phyloP scores from a whole-genome alignment of 2,113 vertebrate genomes.

The Aramus guarauna region DNA sequence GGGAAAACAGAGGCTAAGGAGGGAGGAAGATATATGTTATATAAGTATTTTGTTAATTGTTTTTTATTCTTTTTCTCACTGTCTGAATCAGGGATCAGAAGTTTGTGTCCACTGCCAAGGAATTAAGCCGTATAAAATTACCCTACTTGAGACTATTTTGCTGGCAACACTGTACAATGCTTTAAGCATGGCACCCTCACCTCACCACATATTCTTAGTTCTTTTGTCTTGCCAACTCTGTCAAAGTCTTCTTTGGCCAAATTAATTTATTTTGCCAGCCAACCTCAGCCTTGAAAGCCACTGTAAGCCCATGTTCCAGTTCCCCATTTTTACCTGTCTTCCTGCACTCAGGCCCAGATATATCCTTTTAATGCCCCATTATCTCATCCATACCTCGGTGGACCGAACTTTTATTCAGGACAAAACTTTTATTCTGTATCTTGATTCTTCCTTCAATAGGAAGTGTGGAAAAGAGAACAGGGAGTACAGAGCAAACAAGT shows the following conservation, averaged over 20 bases:
- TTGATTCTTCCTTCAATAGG: not conserved
- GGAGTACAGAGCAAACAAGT: not conserved
- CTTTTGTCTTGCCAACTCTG: not conserved
- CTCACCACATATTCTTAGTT: not conserved
- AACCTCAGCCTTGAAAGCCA: not conserved
- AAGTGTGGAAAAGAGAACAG: not conserved
- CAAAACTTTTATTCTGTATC: not conserved
- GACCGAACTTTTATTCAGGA: not conserved
- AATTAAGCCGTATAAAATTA: not conserved
- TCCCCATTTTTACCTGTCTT: not conserved
- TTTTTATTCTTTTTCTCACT: not conserved
- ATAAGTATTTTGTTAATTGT: not conserved
- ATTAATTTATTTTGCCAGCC: not conserved
- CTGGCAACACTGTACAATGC: accelerated
- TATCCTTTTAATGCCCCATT: not conserved
- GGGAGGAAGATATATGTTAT: not conserved
- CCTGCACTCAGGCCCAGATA: not conserved
- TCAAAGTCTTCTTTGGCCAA: not conserved
- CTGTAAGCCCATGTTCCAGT: not conserved
- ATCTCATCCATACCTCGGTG: not conserved
- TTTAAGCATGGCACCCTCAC: not conserved
- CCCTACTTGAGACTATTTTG: not conserved
- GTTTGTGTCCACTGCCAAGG: not conserved
- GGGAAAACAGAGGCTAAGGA: not conserved
- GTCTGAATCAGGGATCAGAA: not conserved